Conservation (phyloP, 2,888 invertebrate genomes). For the Lydus trimaculatus region DNA sequence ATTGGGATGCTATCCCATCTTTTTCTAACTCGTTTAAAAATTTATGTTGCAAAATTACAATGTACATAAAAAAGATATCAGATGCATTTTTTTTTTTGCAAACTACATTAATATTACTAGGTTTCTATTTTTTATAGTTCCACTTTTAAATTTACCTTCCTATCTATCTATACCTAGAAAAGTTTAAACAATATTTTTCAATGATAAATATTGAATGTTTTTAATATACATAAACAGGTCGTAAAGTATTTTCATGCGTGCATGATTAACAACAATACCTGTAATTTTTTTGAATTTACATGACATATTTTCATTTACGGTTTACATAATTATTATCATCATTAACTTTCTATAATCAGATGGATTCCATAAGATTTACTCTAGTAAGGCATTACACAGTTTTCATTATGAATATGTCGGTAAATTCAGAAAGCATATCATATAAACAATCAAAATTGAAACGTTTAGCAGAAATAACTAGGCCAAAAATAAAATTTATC, state of each 20-base stretch:
- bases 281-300: background rate
- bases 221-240: background rate
- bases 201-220: background rate
- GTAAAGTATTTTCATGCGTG: background rate
- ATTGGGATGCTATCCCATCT: background rate
- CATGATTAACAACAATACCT: conserved; percentile 5
- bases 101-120: no score
- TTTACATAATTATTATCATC: conserved; percentile 3
- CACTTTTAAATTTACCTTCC: no score
- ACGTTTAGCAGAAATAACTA: background rate
- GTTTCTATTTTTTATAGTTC: no score
- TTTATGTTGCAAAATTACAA: background rate
- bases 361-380: background rate
- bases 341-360: conserved; percentile 1
- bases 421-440: background rate
- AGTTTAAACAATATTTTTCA: background rate
- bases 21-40: background rate
- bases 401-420: background rate
- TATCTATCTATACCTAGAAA: no score
- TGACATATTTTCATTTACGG: background rate
- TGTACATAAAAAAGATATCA: background rate
- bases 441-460: background rate
- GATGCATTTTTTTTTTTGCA: no score
- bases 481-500: background rate
- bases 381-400: background rate